Evolutionary conservation across 2,797 vertebrate species (phyloP).

Genomic region (Characodon lateralis): DNA sequence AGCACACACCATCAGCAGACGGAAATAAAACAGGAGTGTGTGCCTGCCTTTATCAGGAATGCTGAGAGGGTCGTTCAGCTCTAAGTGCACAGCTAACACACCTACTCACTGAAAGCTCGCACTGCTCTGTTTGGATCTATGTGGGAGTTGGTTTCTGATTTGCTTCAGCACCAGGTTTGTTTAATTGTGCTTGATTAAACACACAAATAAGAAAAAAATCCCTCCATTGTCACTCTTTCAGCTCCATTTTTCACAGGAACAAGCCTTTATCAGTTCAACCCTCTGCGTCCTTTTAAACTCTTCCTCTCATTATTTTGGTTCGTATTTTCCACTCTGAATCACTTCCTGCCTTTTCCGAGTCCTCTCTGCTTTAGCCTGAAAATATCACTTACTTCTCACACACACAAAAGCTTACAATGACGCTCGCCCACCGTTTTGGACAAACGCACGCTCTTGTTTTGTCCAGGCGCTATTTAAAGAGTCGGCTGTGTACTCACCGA

Average conservation of each 20-base stretch:
- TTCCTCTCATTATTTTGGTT: slow-evolving; percentile 51
- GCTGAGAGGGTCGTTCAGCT: slow-evolving; percentile 59
- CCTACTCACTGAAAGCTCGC: slow-evolving; percentile 34
- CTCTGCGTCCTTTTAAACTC: slow-evolving; percentile 31
- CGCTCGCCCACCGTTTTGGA: slow-evolving; percentile 20
- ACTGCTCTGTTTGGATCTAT: slow-evolving; percentile 13
- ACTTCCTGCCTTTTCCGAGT: slow-evolving; percentile 37
- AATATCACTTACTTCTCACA: slow-evolving; percentile 38
- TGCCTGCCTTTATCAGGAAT: slow-evolving; percentile 38
- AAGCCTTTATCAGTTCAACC: slow-evolving; percentile 26
- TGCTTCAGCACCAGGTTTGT: slow-evolving; percentile 18
- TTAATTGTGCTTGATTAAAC: slow-evolving; percentile 6
- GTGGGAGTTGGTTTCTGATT: slow-evolving; percentile 40
- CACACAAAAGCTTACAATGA: slow-evolving; percentile 42
- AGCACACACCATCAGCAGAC: slow-evolving; percentile 22
- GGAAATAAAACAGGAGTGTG: slow-evolving; percentile 39
- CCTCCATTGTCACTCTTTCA: slow-evolving; percentile 3
- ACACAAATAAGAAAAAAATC: neutral
- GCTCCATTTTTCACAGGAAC: slow-evolving; percentile 8
- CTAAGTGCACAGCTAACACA: slow-evolving; percentile 35
- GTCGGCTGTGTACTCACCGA: slow-evolving; percentile 61
- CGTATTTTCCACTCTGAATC: slow-evolving; percentile 45
- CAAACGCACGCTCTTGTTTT: slow-evolving; percentile 34
- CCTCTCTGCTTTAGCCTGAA: slow-evolving; percentile 20
- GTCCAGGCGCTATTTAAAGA: slow-evolving; percentile 65